Evolutionary conservation across 2,797 vertebrate species (phyloP).

Genomic region (Pelobates cultripes): DNA sequence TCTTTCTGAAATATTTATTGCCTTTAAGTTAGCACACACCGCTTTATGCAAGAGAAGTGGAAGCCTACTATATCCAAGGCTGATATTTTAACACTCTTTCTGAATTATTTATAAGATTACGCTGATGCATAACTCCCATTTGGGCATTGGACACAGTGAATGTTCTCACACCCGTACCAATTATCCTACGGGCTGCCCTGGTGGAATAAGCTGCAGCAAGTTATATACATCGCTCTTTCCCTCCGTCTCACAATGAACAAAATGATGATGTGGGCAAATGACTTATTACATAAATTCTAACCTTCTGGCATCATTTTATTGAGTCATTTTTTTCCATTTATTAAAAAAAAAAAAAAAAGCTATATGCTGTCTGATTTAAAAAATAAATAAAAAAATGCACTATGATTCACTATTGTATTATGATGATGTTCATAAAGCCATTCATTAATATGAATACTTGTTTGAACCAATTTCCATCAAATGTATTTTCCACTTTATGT

Average conservation of each 20-base stretch:
- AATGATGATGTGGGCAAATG: constrained; percentile 43
- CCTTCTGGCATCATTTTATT: constrained; percentile 43
- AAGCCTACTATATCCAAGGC: background rate
- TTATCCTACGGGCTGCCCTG: constrained; percentile 38
- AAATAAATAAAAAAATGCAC: no score
- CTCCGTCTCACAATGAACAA: constrained; percentile 22
- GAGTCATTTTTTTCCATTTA: constrained; percentile 33
- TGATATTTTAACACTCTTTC: constrained; percentile 9
- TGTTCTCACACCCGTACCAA: constrained; percentile 30
- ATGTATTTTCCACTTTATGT: no score
- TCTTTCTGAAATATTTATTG: constrained; percentile 7
- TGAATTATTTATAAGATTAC: constrained; percentile 31
- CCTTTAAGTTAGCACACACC: background rate
- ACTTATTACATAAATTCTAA: constrained; percentile 39
- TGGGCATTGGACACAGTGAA: constrained; percentile 11
- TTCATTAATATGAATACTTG: no score
- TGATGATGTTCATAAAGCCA: no score
- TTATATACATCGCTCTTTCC: background rate
- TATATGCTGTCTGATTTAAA: background rate
- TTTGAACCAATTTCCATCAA: no score
- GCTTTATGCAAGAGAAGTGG: background rate
- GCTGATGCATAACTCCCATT: constrained; percentile 35
- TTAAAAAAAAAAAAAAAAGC: background rate
- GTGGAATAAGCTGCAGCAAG: constrained; percentile 22
- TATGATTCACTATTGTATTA: no score